phyloP scores from a whole-genome alignment of 2,888 invertebrate genomes.

The Iphiclides podalirius region DNA sequence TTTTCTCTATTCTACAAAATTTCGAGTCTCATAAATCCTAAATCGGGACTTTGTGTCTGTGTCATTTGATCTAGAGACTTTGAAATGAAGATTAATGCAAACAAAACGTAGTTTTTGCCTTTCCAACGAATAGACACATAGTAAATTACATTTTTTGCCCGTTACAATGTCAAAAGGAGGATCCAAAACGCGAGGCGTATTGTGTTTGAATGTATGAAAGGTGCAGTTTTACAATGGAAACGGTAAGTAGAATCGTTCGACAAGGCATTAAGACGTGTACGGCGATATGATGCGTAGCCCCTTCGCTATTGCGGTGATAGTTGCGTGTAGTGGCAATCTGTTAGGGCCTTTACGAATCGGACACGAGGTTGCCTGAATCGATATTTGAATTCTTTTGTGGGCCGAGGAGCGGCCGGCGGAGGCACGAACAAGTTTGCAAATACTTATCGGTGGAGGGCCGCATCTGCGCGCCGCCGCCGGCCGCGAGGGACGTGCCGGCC shows the following conservation, averaged over 20 bases:
- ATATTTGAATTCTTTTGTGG: conserved; percentile 39
- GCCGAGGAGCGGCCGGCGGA: conserved; percentile 14
- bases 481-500: background rate
- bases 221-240: conserved; percentile 7
- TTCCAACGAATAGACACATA: background rate
- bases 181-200: background rate
- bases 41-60: background rate
- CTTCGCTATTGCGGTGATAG: background rate
- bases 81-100: background rate
- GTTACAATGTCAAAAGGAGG: conserved; percentile 1
- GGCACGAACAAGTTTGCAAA: no score
- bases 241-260: background rate
- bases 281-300: background rate
- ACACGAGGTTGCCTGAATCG: conserved; percentile 32
- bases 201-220: conserved; percentile 11
- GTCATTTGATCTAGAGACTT: conserved; percentile 1
- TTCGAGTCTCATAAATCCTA: background rate
- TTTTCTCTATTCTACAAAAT: background rate
- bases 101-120: conserved; percentile 2
- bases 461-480: conserved; percentile 1
- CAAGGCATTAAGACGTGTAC: background rate
- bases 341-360: conserved; percentile 4
- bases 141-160: conserved; percentile 7
- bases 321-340: background rate
- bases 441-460: no score